These are phyloP conservation scores for Lepilemur ruficaudatus DNA, from an alignment of 2,797 vertebrate genomes.

Conservation along the genomic window DNA sequence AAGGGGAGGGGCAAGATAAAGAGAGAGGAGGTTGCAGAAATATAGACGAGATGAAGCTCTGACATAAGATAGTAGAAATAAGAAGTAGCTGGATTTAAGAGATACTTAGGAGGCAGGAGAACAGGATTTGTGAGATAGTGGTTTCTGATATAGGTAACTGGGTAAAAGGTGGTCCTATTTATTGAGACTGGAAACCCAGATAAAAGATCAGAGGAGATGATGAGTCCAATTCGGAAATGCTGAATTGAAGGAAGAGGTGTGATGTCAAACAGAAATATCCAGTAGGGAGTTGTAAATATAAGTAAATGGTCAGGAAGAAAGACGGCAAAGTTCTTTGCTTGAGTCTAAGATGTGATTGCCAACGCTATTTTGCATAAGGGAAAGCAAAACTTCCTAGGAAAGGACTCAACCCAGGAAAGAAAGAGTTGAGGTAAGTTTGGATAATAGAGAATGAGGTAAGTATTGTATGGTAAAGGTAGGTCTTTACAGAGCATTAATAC, in stretches of 20 bases:
- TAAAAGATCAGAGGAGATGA: neutral
- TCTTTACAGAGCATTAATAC: neutral
- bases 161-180: neutral
- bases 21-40: neutral
- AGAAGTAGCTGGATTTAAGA: neutral
- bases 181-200: neutral
- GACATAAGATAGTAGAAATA: neutral
- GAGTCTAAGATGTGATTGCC: neutral
- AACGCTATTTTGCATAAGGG: neutral
- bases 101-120: neutral
- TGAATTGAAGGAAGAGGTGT: neutral
- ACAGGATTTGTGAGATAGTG: neutral
- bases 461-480: neutral
- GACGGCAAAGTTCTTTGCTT: neutral
- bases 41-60: neutral
- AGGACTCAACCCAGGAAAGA: neutral
- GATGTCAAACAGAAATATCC: neutral
- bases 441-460: neutral
- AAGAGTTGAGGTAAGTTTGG: neutral
- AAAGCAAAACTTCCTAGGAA: neutral
- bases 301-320: neutral
- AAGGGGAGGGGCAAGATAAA: neutral
- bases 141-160: neutral
- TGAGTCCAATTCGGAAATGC: neutral
- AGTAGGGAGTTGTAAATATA: neutral